Evolutionary conservation across 2,113 vertebrate genomes (phyloP), one percentile per base, ranked within the genome.

Genomic region (Cariama cristata): DNA sequence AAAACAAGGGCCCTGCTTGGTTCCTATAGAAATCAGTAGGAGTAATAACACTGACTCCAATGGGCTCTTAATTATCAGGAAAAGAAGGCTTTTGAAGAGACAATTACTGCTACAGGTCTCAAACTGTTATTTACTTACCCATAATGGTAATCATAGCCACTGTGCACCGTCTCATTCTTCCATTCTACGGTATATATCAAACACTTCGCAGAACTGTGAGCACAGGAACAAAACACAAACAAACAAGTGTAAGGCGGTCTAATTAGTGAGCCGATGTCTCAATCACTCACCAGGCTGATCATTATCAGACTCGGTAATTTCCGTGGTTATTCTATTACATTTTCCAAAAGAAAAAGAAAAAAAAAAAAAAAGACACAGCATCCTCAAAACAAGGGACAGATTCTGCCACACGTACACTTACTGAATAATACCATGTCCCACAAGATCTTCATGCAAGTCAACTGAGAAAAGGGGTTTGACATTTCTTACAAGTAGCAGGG

Each of bases 71-170:
- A 93, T 96, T 93, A 83, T 38, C 66, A 92, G 60, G 33, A 72
- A 86, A 83, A 60, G 30, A 32, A 71, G 62, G 66, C 38, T 81
- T 95, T 71, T 90, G 74, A 97, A 97, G 66, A 93, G 93, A 89
- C 83, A 97, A 92, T 97, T 96, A 94, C 63, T 93, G 87, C 55
- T 40, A 66, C 55, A 92, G 89, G 71, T 79, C 92, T 97, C 22
- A 53, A 73, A 96, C 50, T 71, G 62, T 95, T 96, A 96, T 95
- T 98, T 97, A 95, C 96, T 98, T 96, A 97, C 60, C 67, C 62
- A 45, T 91, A 97, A 97, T 50, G 52, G 45, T 86, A 92, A 95
- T 96, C 89, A 92, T 69, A 95, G 86, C 24, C 64, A 45, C 67
- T 40, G 53, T 53, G 50, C 42, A 56, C 44, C 18, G 32, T 85